A percentile compares a stretch with the other conserved stretches of the same genome.
These are phyloP conservation scores for Anthophora plumipes DNA, from an alignment of 2,888 invertebrate species.

Conservation along the genomic window DNA sequence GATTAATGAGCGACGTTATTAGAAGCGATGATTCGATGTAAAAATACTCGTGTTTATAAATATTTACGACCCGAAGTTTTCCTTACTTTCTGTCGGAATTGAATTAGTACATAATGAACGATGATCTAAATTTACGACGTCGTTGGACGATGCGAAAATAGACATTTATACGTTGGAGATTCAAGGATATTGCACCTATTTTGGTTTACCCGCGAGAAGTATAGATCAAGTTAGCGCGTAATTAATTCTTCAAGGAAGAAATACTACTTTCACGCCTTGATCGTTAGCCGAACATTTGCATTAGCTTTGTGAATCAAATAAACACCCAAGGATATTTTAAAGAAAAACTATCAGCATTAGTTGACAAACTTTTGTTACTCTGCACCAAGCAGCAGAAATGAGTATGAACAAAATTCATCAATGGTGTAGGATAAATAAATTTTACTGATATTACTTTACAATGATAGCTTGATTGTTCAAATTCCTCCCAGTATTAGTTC, in stretches of 20 bases:
- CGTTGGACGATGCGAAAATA: conserved; percentile 24
- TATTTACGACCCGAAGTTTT: neutral
- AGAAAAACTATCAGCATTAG: neutral
- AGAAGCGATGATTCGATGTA: neutral
- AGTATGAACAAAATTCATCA: conserved; percentile 4
- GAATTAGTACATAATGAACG: neutral
- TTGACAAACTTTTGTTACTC: neutral
- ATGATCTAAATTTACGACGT: conserved; percentile 31
- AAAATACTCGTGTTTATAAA: neutral
- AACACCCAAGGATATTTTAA: neutral
- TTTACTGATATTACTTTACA: neutral
- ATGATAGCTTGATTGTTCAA: neutral
- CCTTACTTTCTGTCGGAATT: neutral
- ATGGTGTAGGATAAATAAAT: neutral
- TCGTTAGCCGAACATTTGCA: neutral
- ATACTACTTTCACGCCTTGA: neutral
- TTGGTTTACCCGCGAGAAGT: neutral
- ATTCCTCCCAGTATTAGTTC: conserved; percentile 48
- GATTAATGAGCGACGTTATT: neutral
- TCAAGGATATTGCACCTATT: conserved; percentile 37
- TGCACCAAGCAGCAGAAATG: neutral
- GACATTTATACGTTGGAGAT: conserved; percentile 6
- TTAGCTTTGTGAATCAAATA: neutral
- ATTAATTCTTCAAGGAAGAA: neutral
- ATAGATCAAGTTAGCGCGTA: neutral